Base-by-base conservation (phyloP, 2,113 vertebrate genomes). In the Pardalotus punctatus region DNA sequence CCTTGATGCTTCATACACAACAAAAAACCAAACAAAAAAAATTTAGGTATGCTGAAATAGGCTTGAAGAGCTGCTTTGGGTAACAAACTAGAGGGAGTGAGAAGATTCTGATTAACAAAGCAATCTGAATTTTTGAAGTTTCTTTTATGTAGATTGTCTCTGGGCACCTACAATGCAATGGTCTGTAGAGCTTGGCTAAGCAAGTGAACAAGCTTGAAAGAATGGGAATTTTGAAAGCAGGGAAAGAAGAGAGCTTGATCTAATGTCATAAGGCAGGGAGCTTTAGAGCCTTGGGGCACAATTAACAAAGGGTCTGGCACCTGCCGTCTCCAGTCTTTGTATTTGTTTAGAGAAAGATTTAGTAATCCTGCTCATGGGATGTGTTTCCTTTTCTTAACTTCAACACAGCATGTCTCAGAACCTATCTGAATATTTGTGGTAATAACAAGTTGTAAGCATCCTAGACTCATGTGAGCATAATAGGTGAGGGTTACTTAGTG, bases 221-320 rank as follows among this genome's bases (percentile, higher is more conserved):
- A 90, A 87, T 18, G n/a, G 79, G 62, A 66, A 70, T 82, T 95
- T 50, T 73, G 50, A 74, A 92, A 83, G 47, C 47, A 64, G 33
- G 27, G 43, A 42, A 80, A 60, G 58, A 67, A 73, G 64, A 45
- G 64, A 79, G 35, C 51, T 87, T 94, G 93, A 82, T 94, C 51
- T 93, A 74, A 96, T 93, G 73, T 93, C 71, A 20, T 62, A 82
- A 95, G 94, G 92, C 90, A 94, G 66, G 51, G 53, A 90, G 42
- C 24, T 89, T 76, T 58, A 61, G 48, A 86, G 85, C 95, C 87
- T 93, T 92, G 73, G 86, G 93, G 77, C 71, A 72, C 92, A 90
- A 78, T 95, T 94, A 92, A 92, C 66, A 84, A 69, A 89, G 64
- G 71, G 5, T 94, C 86, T 94, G 95, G 81, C 73, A 91, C 95